These are phyloP conservation scores for Corvus cornix DNA, from an alignment of 2,113 vertebrate genomes.

Conservation along the genomic window DNA sequence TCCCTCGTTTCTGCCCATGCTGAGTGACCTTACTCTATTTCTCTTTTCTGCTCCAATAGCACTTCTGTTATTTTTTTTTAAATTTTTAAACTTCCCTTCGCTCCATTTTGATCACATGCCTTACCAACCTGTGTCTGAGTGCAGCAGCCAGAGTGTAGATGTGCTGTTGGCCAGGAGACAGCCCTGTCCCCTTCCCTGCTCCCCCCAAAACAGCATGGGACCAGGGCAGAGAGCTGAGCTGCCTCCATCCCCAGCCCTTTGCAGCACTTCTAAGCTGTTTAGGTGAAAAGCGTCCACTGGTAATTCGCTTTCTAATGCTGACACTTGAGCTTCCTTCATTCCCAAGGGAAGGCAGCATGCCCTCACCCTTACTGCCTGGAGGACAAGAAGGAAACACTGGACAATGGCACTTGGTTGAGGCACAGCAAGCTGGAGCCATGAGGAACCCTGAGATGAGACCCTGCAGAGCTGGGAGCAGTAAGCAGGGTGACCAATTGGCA, in stretches of 20 bases:
- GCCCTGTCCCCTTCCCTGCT: not conserved
- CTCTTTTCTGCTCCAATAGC: not conserved
- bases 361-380: not conserved
- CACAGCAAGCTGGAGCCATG: not conserved
- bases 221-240: not conserved
- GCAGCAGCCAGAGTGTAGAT: not conserved
- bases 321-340: not conserved
- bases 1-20: not conserved
- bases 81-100: not conserved
- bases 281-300: not conserved
- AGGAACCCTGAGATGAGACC: constrained; percentile 55
- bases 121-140: not conserved
- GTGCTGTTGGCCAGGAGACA: not conserved
- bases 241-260: not conserved
- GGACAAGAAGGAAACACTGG: not conserved
- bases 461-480: not conserved
- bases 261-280: not conserved
- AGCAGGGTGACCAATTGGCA: fast-evolving
- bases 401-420: not conserved
- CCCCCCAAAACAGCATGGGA: not conserved
- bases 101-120: constrained; percentile 19
- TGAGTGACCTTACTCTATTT: not conserved
- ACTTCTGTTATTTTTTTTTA: not conserved
- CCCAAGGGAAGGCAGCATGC: not conserved
- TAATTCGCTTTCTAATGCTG: constrained; percentile 1